Percentiles rank a stretch among this genome's conserved stretches.
Conservation (phyloP, 2,113 vertebrate species). For the Zootoca vivipara region DNA sequence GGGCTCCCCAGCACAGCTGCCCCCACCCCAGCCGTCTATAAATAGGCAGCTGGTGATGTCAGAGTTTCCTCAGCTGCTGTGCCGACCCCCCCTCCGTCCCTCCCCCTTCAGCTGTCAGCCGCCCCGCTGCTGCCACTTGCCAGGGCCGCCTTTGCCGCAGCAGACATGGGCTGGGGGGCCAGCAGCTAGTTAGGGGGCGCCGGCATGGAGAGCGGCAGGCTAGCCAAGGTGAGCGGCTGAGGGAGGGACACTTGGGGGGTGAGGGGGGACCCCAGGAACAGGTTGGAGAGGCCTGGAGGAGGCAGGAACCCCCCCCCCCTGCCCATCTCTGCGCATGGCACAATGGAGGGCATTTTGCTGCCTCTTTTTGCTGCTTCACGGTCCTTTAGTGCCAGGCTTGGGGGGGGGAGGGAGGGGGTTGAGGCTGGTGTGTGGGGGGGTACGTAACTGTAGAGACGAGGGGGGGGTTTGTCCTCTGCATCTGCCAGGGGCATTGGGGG, state of each 20-base stretch:
- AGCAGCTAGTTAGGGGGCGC: background rate
- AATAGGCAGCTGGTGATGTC: constrained; percentile 28
- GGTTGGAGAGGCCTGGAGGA: too few relatives aligned
- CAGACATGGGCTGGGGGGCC: background rate
- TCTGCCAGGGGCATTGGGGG: too few relatives aligned
- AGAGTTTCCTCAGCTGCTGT: background rate
- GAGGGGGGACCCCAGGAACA: background rate
- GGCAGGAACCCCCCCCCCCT: too few relatives aligned
- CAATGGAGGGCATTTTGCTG: background rate
- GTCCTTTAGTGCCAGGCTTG: background rate
- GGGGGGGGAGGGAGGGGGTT: background rate
- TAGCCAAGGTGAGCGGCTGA: background rate
- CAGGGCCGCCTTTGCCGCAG: background rate
- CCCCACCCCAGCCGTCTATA: background rate
- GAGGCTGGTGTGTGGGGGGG: background rate
- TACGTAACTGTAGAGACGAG: background rate
- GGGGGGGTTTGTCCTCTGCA: too few relatives aligned
- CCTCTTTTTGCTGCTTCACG: too few relatives aligned
- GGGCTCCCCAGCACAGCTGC: too few relatives aligned
- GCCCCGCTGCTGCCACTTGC: background rate
- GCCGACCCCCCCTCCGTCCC: background rate
- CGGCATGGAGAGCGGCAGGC: background rate
- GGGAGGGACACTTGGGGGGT: background rate
- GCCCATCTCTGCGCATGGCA: too few relatives aligned
- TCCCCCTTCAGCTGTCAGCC: background rate